Evolutionary conservation across 1,140 invertebrate species (phyloP).

Genomic region (Drosophila trapezifrons): DNA sequence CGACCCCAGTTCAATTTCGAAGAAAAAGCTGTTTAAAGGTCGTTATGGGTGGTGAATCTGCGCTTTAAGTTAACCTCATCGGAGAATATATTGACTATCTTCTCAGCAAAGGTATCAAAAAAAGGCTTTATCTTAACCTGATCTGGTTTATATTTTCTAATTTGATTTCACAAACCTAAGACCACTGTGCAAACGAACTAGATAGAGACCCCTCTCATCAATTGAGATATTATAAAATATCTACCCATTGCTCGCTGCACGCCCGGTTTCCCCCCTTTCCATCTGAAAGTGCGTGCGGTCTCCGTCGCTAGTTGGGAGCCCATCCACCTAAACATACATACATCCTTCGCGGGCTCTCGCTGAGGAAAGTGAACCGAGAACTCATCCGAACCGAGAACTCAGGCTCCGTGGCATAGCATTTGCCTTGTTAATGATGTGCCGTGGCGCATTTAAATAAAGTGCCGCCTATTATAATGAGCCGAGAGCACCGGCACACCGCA

Average conservation of each 20-base stretch:
- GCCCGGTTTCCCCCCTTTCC: slow-evolving; percentile 11
- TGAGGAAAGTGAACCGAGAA: slow-evolving; percentile 14
- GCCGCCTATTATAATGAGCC: slow-evolving; percentile 79
- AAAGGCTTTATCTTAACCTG: neutral
- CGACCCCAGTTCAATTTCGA: too few species aligned
- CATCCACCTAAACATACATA: slow-evolving; percentile 50
- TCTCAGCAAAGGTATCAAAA: too few species aligned
- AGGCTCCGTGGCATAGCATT: slow-evolving; percentile 40
- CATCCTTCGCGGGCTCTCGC: slow-evolving; percentile 21
- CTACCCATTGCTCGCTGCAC: slow-evolving; percentile 8
- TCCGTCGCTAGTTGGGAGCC: slow-evolving; percentile 61
- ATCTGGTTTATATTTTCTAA: slow-evolving; percentile 6
- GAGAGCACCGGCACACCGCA: slow-evolving; percentile 48
- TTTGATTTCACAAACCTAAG: too few species aligned
- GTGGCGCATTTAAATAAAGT: slow-evolving; percentile 81
- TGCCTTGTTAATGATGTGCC: slow-evolving; percentile 81
- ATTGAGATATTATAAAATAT: slow-evolving; percentile 79
- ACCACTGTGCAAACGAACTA: slow-evolving; percentile 42
- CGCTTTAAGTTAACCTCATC: neutral
- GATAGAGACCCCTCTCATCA: slow-evolving; percentile 47
- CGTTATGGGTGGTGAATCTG: neutral
- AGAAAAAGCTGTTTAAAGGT: neutral
- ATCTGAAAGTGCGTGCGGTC: slow-evolving; percentile 69
- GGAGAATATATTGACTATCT: too few species aligned
- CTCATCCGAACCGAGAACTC: slow-evolving; percentile 8